These are phyloP conservation scores for Diachasmimorpha longicaudata DNA, from an alignment of 1,140 invertebrate species.

Conservation along the genomic window DNA sequence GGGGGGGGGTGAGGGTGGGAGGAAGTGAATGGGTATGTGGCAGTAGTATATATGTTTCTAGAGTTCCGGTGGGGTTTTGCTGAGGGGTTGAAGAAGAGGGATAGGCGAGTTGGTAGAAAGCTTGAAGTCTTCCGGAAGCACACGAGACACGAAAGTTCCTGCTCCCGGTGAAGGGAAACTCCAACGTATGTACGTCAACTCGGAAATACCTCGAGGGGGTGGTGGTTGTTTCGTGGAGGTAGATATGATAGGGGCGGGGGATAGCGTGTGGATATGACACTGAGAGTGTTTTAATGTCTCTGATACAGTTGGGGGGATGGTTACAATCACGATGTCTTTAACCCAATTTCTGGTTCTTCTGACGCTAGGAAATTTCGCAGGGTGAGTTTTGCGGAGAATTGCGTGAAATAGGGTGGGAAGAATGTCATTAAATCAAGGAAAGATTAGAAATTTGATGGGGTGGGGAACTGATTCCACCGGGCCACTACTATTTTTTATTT, in stretches of 20 bases:
- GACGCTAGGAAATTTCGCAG: too few species aligned
- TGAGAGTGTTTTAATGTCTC: neutral
- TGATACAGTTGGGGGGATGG: neutral
- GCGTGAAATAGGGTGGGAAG: too few species aligned
- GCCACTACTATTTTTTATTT: too few species aligned
- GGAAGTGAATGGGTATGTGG: neutral
- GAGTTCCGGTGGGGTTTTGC: neutral
- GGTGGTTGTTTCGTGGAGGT: neutral
- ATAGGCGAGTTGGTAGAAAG: neutral
- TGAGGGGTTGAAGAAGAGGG: neutral
- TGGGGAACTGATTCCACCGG: too few species aligned
- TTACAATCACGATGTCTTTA: neutral
- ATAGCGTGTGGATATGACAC: conserved; percentile 16
- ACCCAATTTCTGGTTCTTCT: neutral
- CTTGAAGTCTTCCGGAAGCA: conserved; percentile 19
- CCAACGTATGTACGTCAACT: conserved; percentile 18
- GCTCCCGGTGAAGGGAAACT: neutral
- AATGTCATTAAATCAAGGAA: too few species aligned
- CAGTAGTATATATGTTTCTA: neutral
- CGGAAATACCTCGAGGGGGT: conserved; percentile 11
- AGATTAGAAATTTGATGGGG: too few species aligned
- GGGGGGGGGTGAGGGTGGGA: neutral
- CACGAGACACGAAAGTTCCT: conserved; percentile 15
- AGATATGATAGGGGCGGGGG: conserved; percentile 9
- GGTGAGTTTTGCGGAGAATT: too few species aligned